Percentiles rank a stretch among this genome's conserved stretches.
Evolutionary conservation across 2,888 invertebrate genomes (phyloP).

Genomic region (Drosophila putrida): DNA sequence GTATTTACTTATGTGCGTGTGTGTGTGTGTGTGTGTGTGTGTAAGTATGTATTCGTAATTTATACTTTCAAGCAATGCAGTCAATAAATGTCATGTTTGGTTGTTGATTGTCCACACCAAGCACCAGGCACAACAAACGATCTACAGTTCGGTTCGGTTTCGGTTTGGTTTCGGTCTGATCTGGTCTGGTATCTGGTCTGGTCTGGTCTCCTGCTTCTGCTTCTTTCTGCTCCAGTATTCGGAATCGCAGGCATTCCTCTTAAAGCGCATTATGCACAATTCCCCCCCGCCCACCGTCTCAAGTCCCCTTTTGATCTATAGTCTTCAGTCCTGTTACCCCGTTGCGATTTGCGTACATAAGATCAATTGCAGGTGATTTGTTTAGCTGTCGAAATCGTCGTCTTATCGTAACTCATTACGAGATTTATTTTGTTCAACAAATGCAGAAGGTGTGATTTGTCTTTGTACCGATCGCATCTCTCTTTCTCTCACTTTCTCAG

Average conservation of each 20-base stretch:
- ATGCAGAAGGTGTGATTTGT: conserved; percentile 86
- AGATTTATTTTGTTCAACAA: conserved; percentile 86
- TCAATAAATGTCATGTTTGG: conserved; percentile 84
- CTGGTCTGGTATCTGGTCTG: conserved; percentile 1
- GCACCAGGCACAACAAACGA: conserved; percentile 29
- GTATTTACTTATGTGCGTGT: no score
- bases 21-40: no score
- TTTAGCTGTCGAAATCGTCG: conserved; percentile 86
- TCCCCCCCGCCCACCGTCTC: conserved; percentile 8
- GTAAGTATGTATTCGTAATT: conserved; percentile 55
- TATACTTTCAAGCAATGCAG: conserved; percentile 79
- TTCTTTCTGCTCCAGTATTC: conserved; percentile 74
- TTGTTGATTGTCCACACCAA: conserved; percentile 79
- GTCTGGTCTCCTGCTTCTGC: conserved; percentile 6
- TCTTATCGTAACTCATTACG: conserved; percentile 86
- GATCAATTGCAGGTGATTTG: conserved; percentile 86
- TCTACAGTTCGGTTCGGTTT: conserved; percentile 6
- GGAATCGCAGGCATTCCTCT: conserved; percentile 79
- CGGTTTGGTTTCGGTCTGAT: neutral
- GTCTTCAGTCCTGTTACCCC: conserved; percentile 16
- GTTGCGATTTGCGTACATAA: conserved; percentile 78
- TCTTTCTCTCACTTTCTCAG: neutral
- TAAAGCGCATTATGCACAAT: conserved; percentile 64
- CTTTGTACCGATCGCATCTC: conserved; percentile 79
- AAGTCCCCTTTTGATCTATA: conserved; percentile 11